phyloP scores from a whole-genome alignment of 2,797 vertebrate species.

The Halcyon leucocephala region DNA sequence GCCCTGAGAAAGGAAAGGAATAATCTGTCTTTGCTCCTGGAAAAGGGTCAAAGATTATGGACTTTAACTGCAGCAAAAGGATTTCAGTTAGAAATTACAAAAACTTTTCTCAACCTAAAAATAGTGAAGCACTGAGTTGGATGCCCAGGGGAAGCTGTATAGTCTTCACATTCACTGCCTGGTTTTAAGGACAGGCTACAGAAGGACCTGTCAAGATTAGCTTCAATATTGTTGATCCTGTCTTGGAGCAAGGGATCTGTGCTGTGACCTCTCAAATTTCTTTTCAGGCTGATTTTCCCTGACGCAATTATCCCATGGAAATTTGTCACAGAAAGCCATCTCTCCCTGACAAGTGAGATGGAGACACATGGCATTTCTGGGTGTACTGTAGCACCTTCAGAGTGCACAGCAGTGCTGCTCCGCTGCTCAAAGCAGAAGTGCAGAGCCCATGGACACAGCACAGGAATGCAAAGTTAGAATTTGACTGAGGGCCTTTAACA shows the following conservation, averaged over 20 bases:
- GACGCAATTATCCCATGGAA: not conserved
- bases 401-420: rapidly evolving
- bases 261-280: not conserved
- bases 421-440: not conserved
- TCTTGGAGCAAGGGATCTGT: not conserved
- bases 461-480: not conserved
- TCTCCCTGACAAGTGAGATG: not conserved
- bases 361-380: not conserved
- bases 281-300: not conserved
- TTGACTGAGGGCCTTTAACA: not conserved
- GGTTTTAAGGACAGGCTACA: not conserved
- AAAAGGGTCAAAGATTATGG: not conserved
- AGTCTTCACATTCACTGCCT: not conserved
- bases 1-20: not conserved
- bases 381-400: not conserved
- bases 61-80: not conserved
- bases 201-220: not conserved
- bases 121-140: not conserved
- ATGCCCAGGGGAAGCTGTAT: not conserved
- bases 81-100: not conserved
- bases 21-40: not conserved
- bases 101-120: not conserved
- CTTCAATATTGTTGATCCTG: not conserved
- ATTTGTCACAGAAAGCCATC: not conserved
- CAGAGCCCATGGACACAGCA: not conserved